These are phyloP conservation scores for Polyergus mexicanus DNA, from an alignment of 1,140 invertebrate species.

Conservation along the genomic window DNA sequence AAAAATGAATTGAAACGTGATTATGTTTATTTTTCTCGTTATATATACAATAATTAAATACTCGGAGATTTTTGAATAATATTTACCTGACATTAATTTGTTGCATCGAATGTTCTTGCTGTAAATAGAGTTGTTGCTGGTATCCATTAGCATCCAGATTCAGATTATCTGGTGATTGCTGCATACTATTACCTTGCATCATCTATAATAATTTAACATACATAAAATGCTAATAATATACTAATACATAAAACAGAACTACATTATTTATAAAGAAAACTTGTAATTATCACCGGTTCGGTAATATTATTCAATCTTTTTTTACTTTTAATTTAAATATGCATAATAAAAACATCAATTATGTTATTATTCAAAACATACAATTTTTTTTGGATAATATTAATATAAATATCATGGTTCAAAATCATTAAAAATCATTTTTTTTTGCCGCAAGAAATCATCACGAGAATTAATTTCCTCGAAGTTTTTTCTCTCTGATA, in stretches of 20 bases:
- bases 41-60: too few species aligned
- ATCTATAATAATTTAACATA: slow-evolving; percentile 78
- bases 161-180: slow-evolving; percentile 90
- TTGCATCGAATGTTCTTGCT: slow-evolving; percentile 86
- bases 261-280: neutral
- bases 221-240: neutral
- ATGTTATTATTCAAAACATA: neutral
- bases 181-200: slow-evolving; percentile 88
- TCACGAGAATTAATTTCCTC: slow-evolving; percentile 25
- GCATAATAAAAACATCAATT: neutral
- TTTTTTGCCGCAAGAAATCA: neutral
- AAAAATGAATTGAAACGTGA: too few species aligned
- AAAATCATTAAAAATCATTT: neutral
- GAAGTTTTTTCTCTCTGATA: neutral
- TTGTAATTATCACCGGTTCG: neutral
- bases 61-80: slow-evolving; percentile 7
- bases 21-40: too few species aligned
- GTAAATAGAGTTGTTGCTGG: slow-evolving; percentile 90
- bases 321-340: neutral
- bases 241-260: neutral
- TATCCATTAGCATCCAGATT: slow-evolving; percentile 90
- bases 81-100: slow-evolving; percentile 84
- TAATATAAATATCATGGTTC: slow-evolving; percentile 9
- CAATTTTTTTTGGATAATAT: neutral
- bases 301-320: too few species aligned